Conservation (phyloP, 1,140 invertebrate species). For the Chelonus insularis region DNA sequence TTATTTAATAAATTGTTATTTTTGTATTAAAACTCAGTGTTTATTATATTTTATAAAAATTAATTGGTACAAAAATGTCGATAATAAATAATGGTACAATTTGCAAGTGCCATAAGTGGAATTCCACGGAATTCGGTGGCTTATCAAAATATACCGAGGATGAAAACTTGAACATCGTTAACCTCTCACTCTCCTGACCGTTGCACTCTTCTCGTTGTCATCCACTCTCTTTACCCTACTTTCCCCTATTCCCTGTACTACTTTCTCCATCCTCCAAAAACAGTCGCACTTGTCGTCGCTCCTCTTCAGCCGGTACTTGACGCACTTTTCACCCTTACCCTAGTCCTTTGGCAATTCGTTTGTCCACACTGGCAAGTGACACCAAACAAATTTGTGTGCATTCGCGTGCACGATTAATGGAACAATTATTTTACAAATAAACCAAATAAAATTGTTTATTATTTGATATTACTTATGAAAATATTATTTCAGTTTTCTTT, state of each 20-base stretch:
- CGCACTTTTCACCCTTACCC: slow-evolving; percentile 24
- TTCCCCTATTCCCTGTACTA: slow-evolving; percentile 11
- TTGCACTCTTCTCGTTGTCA: background rate
- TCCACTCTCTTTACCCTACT: background rate
- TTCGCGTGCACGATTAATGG: slow-evolving; percentile 27
- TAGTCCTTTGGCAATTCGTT: slow-evolving; percentile 1
- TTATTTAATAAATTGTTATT: too few species aligned
- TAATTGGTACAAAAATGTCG: too few species aligned
- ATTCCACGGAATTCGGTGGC: too few species aligned
- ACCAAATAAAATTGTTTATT: too few species aligned
- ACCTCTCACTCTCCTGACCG: slow-evolving; percentile 14
- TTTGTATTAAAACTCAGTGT: too few species aligned
- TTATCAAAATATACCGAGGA: slow-evolving; percentile 29
- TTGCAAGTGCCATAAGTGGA: too few species aligned
- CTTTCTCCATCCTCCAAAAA: background rate
- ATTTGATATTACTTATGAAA: background rate
- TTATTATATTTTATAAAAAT: too few species aligned
- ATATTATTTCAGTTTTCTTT: background rate
- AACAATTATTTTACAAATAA: slow-evolving; percentile 33
- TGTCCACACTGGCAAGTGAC: slow-evolving; percentile 53
- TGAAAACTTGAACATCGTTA: slow-evolving; percentile 31
- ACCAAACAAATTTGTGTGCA: slow-evolving; percentile 55
- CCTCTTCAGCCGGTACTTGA: slow-evolving; percentile 11
- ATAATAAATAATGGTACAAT: too few species aligned
- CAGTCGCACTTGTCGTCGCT: slow-evolving; percentile 19